phyloP scores from a whole-genome alignment of 2,113 vertebrate species.

The Sturnus vulgaris region DNA sequence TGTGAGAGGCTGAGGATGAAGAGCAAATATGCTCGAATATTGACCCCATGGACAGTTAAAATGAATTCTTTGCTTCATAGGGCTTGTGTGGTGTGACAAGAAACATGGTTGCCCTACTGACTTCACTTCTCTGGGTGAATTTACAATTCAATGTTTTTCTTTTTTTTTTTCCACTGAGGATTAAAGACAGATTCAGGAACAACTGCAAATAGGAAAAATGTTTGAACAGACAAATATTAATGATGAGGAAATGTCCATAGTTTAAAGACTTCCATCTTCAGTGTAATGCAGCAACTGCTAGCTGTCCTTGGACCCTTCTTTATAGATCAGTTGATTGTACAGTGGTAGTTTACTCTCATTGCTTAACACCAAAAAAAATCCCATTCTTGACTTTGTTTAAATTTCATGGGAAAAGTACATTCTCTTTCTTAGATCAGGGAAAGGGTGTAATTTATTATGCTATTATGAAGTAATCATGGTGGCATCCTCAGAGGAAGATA shows the following conservation, averaged over 20 bases:
- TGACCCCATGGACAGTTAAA: background rate
- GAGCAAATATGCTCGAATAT: slow-evolving; percentile 1
- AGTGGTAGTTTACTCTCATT: background rate
- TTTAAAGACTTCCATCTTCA: background rate
- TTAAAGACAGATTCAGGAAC: background rate
- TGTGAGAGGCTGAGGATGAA: background rate
- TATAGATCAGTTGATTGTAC: background rate
- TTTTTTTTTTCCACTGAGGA: background rate
- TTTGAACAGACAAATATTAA: background rate
- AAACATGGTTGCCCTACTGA: background rate
- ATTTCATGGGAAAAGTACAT: background rate
- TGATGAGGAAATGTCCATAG: background rate
- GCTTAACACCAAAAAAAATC: background rate
- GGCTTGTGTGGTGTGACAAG: background rate
- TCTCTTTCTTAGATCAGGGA: background rate
- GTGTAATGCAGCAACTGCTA: background rate
- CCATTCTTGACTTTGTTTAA: background rate
- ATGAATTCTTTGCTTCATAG: background rate
- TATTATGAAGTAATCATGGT: background rate
- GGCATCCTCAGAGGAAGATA: background rate
- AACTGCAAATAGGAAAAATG: background rate
- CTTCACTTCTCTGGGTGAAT: background rate
- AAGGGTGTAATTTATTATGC: background rate
- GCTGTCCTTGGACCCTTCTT: background rate
- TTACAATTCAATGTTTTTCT: background rate